Base-by-base conservation (phyloP, 2,888 invertebrate species). In the Athalia cordata region DNA sequence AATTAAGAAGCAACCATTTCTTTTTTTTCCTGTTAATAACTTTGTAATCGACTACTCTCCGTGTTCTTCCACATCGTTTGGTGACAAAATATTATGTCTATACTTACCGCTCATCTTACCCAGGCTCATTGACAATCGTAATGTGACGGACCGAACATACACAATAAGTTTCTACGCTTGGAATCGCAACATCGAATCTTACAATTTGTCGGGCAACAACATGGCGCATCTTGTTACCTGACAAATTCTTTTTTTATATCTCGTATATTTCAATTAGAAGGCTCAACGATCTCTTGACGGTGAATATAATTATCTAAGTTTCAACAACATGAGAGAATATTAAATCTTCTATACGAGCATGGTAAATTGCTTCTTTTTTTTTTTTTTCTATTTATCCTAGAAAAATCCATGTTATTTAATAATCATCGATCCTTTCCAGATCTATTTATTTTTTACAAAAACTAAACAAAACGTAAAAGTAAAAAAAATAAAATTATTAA, bases 51-150 rank as follows among this genome's bases (percentile, higher is more conserved):
- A 68, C 6, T 6, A 68, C 6, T 6, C 43, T 68, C 43, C 15
- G 68, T 55, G 52, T 55, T 4, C 15, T 29, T 29, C 55, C 11
- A 55, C 55, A 29, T n/a, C 52, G 52, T 50, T 68, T 43, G 7
- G 29, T 43, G 29, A 29, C 67, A 11, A 7, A 68, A 11, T 45
- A n/a, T 61, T 3, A 13, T 11, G 11, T 72, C 13, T 47, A 59
- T 64, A 74, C 80, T 79, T 78, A 82, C 77, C 84, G 84, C 84
- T 82, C 83, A 82, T 85, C 82, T 82, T 80, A 84, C 80, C 83
- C 83, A 85, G 80, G 83, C 84, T 85, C 79, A 85, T 79, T 85
- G 87, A 87, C 85, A 86, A 88, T 87, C 85, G 83, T 82, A 84
- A 84, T 77, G 77, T 83, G 82, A 83, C 82, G 81, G 83, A 82